Conservation (phyloP, 2,113 vertebrate genomes). For the Nerophis lumbriciformis region DNA sequence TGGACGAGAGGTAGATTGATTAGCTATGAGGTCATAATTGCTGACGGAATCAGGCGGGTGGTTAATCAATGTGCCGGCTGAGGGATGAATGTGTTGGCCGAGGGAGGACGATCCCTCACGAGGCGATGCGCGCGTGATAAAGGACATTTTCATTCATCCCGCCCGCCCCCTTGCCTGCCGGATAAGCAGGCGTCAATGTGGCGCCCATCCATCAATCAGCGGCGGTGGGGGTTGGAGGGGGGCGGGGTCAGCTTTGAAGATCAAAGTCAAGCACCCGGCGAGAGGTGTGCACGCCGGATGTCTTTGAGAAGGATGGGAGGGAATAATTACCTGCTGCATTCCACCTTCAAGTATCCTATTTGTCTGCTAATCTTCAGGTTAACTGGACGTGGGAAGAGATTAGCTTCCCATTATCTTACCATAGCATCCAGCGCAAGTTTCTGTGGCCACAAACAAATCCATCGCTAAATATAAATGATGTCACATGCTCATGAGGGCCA, state of each 20-base stretch:
- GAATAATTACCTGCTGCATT: slow-evolving; percentile 45
- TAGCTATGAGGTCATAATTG: slow-evolving; percentile 72
- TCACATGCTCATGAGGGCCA: too few relatives aligned
- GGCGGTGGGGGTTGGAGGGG: slow-evolving; percentile 29
- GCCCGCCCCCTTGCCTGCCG: slow-evolving; percentile 62
- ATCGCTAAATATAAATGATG: too few relatives aligned
- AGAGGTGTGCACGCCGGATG: slow-evolving; percentile 35
- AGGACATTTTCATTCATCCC: slow-evolving; percentile 73
- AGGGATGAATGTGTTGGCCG: slow-evolving; percentile 65
- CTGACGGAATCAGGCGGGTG: slow-evolving; percentile 61
- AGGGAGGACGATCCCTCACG: slow-evolving; percentile 65
- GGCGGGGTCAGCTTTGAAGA: slow-evolving; percentile 72
- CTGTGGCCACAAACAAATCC: too few relatives aligned
- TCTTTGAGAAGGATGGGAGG: slow-evolving; percentile 43
- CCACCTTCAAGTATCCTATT: slow-evolving; percentile 52
- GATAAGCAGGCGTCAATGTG: slow-evolving; percentile 63
- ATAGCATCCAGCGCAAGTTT: background rate
- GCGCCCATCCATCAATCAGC: slow-evolving; percentile 63
- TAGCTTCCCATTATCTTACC: slow-evolving; percentile 1
- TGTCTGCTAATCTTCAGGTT: slow-evolving; percentile 41
- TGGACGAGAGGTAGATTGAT: slow-evolving; percentile 57
- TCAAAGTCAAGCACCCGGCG: slow-evolving; percentile 58
- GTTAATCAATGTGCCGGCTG: slow-evolving; percentile 69
- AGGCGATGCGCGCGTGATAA: slow-evolving; percentile 71
- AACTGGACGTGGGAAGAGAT: slow-evolving; percentile 53